Conservation (phyloP, 1,140 invertebrate genomes). For the Condylostylus longicornis region DNA sequence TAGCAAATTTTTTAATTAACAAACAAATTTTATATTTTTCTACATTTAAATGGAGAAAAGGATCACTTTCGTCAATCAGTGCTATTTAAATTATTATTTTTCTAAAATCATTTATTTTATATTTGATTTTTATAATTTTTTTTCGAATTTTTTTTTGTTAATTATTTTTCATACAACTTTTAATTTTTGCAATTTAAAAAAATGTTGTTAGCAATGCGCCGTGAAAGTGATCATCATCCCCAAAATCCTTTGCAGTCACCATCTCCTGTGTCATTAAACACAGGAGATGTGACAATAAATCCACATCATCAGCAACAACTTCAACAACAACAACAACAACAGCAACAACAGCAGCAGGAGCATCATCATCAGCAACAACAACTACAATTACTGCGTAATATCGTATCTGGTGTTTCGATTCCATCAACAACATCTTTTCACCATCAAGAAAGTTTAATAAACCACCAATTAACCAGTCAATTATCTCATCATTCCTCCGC, state of each 20-base stretch:
- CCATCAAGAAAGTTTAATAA: background rate
- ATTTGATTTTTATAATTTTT: slow-evolving; percentile 1
- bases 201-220: slow-evolving; percentile 34
- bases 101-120: slow-evolving; percentile 10
- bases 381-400: background rate
- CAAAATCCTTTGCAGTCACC: slow-evolving; percentile 9
- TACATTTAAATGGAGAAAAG: too few species aligned
- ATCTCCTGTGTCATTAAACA: slow-evolving; percentile 9
- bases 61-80: slow-evolving; percentile 14
- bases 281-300: slow-evolving; percentile 10
- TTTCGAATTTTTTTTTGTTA: slow-evolving; percentile 3
- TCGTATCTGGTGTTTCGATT: background rate
- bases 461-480: background rate
- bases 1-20: too few species aligned
- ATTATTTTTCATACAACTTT: slow-evolving; percentile 9
- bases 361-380: slow-evolving; percentile 6
- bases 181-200: slow-evolving; percentile 10
- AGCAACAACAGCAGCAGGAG: background rate
- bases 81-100: slow-evolving; percentile 13
- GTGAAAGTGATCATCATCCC: slow-evolving; percentile 29
- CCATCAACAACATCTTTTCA: background rate
- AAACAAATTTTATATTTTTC: too few species aligned
- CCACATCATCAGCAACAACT: background rate
- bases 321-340: background rate
- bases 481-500: background rate